A percentile compares a stretch with the other conserved stretches of the same genome.
phyloP scores from a whole-genome alignment of 2,797 vertebrate species.

The Poecilia picta region DNA sequence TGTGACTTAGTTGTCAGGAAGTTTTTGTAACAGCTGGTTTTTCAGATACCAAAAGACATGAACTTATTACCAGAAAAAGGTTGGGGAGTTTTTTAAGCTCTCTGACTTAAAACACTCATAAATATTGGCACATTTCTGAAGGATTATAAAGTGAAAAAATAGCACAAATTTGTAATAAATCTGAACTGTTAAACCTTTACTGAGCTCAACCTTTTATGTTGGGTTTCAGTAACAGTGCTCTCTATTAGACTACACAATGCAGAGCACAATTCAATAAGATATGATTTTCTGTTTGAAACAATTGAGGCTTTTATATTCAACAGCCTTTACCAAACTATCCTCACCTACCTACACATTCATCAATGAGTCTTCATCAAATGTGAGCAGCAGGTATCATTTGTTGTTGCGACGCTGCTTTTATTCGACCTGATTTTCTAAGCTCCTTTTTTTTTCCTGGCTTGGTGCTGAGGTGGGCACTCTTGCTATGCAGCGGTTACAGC shows the following conservation, averaged over 20 bases:
- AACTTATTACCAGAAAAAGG: no score
- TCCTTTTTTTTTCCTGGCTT: conserved; percentile 40
- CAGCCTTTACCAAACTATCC: neutral
- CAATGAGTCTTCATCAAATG: neutral
- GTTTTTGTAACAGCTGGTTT: no score
- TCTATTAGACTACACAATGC: neutral
- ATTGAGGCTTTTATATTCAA: neutral
- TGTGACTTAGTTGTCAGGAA: no score
- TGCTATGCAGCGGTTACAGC: conserved; percentile 39
- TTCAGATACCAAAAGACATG: no score
- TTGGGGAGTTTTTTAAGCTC: no score
- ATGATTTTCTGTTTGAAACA: neutral
- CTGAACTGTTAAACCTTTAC: neutral
- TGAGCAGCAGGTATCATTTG: conserved; percentile 16
- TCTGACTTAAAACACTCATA: neutral
- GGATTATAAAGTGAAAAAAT: neutral
- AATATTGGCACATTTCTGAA: neutral
- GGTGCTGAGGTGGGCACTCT: conserved; percentile 63
- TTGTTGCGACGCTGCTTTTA: conserved; percentile 44
- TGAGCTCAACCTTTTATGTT: neutral
- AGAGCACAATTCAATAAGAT: neutral
- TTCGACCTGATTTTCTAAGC: conserved; percentile 33
- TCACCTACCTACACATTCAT: neutral
- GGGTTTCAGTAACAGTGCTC: neutral
- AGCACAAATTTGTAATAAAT: neutral